Base-by-base conservation (phyloP, 2,888 invertebrate species). In the Eilema griseolum region DNA sequence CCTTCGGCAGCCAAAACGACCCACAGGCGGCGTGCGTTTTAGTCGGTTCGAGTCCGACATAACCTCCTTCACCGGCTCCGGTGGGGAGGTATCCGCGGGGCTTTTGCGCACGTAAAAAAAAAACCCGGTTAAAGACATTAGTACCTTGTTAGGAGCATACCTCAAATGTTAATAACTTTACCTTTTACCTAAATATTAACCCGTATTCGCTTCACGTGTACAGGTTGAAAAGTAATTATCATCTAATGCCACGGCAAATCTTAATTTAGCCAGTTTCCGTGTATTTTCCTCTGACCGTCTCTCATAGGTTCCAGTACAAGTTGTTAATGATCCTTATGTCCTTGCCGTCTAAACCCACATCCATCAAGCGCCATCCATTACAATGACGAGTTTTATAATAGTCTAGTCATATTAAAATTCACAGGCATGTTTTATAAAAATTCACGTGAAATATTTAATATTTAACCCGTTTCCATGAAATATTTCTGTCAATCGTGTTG, bases 271-370 rank as follows among this genome's bases (percentile, higher is more conserved):
- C 52, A 52, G 52, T n/a, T 52, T n/a, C 52, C 52, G 52, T 20
- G 10, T 52, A 52, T 52, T 52, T 52, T 52, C 8, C n/a, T n/a
- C 52, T 52, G 52, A 52, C 52, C 52, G n/a, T 52, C n/a, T n/a
- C 52, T n/a, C 52, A 52, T 52, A 10, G 52, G 52, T 52, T n/a
- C 2, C 52, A 52, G 52, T 52, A 52, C 52, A 52, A 52, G 52
- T 52, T 52, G 52, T n/a, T 52, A 52, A 52, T 52, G 20, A 52
- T 52, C 52, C 52, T 52, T 52, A 52, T 52, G 52, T n/a, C 52
- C 52, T 52, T n/a, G n/a, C 52, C 52, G 52, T 52, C n/a, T n/a
- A 52, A 52, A 52, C n/a, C 52, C 52, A 52, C 52, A 52, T 52
- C n/a, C 52, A 52, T 52, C 52, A 52, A 52, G 8, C 52, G 52